Evolutionary conservation across 1,140 invertebrate genomes (phyloP), one percentile per base, ranked within the genome.

Genomic region (Drosophila nasuta): DNA sequence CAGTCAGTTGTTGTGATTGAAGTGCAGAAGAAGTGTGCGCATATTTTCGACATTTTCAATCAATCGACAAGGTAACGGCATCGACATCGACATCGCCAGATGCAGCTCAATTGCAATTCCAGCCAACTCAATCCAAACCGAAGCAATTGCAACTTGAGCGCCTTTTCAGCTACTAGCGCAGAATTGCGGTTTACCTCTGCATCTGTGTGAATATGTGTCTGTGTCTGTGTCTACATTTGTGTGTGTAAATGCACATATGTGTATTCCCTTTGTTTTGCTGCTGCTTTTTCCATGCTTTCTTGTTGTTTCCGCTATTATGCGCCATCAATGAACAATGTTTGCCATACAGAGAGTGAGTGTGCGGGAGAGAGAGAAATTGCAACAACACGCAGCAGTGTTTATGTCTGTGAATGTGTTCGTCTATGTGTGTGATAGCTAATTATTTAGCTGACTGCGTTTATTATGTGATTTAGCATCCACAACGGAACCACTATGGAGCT

Each of bases 291-390:
- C 49, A 33, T 43, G 11, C 49, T 63, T 69, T 64, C 59, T 59
- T 63, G 25, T 63, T 59, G 54, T 30, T 68, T 54, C 71, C 71
- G 64, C 71, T 54, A 52, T 67, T 73, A 68, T 60, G 38, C 56
- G 64, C 48, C 64, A 74, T 60, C 73, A 75, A 71, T 75, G 73
- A 70, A 49, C 59, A 64, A 58, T 75, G 66, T 75, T 69, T 57
- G 58, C 57, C 58, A 62, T 5, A 54, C 8, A 30, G 28, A 8
- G 20, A 71, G 38, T 10, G 11, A 41, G 38, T 10, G 38, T 10
- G 38, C 5, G 30, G 2, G 51, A 11, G 20, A 57, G 4, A 43
- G n/a, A 7, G 11, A 49, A 71, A 57, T 56, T 71, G 69, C 54
- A 20, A 7, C 33, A 57, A 49, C 30, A 41, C 52, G 46, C 48